Evolutionary conservation across 2,113 vertebrate species (phyloP).

Genomic region (Notothenia rossii): DNA sequence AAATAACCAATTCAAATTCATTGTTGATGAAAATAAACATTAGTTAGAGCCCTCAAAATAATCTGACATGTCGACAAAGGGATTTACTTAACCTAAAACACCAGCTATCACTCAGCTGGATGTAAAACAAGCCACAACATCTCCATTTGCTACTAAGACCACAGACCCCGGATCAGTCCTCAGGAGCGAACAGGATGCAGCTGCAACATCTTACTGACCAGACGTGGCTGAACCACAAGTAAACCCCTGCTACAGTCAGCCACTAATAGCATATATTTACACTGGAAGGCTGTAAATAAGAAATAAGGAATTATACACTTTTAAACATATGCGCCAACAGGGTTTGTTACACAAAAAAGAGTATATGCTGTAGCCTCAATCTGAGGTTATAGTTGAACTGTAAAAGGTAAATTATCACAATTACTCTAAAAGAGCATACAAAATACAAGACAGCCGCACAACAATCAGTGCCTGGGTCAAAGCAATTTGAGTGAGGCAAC

Average conservation of each 20-base stretch:
- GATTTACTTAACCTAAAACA: not conserved
- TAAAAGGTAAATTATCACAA: conserved; percentile 23
- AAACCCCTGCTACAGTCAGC: conserved; percentile 30
- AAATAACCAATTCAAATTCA: not conserved
- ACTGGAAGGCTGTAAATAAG: not conserved
- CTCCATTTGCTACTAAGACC: conserved; percentile 24
- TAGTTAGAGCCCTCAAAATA: not conserved
- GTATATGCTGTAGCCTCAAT: not conserved
- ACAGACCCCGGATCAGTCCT: conserved; percentile 15
- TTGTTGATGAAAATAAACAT: not conserved
- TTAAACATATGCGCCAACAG: not conserved
- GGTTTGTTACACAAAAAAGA: not conserved
- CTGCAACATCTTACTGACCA: conserved; percentile 40
- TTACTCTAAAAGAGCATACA: conserved; percentile 24
- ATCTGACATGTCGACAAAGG: not conserved
- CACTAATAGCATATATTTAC: conserved; percentile 36
- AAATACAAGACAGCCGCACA: conserved; percentile 23
- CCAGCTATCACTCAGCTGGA: not conserved
- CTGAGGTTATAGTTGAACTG: not conserved
- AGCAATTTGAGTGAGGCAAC: conserved; percentile 52
- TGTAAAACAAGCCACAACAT: not conserved
- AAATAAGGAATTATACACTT: not conserved
- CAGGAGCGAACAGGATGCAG: conserved; percentile 48
- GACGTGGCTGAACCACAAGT: conserved; percentile 12
- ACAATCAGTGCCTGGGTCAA: conserved; percentile 30